A percentile compares a stretch with the other conserved stretches of the same genome.
These are phyloP conservation scores for Onychomys arenicola DNA, from an alignment of 2,797 vertebrate genomes.

Conservation along the genomic window DNA sequence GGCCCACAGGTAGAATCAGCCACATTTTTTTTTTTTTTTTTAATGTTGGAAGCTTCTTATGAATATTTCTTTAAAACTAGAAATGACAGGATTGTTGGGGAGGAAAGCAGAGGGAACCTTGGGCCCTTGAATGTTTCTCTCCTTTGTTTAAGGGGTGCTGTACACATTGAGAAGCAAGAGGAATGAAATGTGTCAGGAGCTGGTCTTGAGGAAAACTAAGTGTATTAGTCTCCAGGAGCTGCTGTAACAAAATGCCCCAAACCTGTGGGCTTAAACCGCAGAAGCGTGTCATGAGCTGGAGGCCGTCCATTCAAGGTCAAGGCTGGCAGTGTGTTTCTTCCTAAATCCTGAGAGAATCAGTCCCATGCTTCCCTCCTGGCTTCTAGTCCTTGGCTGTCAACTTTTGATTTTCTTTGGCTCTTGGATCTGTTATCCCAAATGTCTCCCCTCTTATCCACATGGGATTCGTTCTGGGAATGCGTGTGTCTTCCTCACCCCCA, in stretches of 20 bases:
- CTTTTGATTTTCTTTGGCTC: background rate
- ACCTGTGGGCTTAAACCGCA: background rate
- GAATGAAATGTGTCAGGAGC: background rate
- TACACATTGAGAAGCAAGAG: background rate
- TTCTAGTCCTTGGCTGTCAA: background rate
- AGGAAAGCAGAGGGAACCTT: background rate
- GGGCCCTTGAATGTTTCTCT: background rate
- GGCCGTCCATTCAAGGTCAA: background rate
- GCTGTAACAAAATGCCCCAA: background rate
- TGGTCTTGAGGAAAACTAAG: background rate
- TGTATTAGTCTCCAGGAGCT: background rate
- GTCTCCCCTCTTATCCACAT: background rate
- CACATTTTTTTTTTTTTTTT: background rate
- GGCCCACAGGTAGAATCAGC: background rate
- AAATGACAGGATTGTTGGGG: background rate
- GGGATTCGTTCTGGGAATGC: background rate
- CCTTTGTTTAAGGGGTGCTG: background rate
- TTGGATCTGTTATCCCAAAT: background rate
- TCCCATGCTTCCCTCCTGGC: background rate
- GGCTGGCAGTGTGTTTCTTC: background rate
- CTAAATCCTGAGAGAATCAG: background rate
- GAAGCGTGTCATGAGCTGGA: background rate
- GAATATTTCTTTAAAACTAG: background rate
- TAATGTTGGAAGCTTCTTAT: background rate
- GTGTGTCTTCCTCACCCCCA: background rate